These are phyloP conservation scores for Cephus cinctus DNA, from an alignment of 1,140 invertebrate species.

Conservation along the genomic window DNA sequence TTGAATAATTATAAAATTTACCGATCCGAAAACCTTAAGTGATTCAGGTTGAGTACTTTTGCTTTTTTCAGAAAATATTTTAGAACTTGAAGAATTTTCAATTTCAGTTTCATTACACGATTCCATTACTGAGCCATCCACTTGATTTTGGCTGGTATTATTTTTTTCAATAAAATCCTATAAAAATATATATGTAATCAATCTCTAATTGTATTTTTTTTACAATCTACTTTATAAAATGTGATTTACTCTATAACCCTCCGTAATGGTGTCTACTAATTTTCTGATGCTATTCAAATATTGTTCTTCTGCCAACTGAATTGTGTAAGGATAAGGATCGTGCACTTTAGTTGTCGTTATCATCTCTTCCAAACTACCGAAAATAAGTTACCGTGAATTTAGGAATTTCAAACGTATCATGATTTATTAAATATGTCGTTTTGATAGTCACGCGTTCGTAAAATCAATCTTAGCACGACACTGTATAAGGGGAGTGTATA, in stretches of 20 bases:
- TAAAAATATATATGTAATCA: conserved; percentile 4
- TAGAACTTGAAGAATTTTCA: no score
- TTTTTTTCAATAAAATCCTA: conserved; percentile 23
- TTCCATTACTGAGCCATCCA: conserved; percentile 3
- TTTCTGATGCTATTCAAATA: conserved; percentile 28
- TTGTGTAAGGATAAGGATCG: conserved; percentile 25
- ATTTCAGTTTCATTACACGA: neutral
- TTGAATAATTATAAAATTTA: no score
- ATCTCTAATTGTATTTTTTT: no score
- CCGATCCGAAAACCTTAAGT: no score
- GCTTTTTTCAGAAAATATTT: no score
- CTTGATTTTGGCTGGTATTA: neutral
- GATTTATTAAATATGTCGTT: no score
- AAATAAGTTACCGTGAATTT: neutral
- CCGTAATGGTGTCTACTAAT: conserved; percentile 23
- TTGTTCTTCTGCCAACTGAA: conserved; percentile 25
- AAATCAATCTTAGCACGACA: neutral
- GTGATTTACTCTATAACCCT: conserved; percentile 29
- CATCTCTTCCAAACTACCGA: no score
- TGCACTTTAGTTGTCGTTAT: neutral
- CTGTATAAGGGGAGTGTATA: conserved; percentile 21
- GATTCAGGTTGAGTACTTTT: no score
- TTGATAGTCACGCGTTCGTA: neutral
- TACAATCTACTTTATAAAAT: neutral
- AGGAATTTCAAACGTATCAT: neutral